Evolutionary conservation across 2,888 invertebrate species (phyloP), one percentile per base, ranked within the genome.

Genomic region (Formica aserva): DNA sequence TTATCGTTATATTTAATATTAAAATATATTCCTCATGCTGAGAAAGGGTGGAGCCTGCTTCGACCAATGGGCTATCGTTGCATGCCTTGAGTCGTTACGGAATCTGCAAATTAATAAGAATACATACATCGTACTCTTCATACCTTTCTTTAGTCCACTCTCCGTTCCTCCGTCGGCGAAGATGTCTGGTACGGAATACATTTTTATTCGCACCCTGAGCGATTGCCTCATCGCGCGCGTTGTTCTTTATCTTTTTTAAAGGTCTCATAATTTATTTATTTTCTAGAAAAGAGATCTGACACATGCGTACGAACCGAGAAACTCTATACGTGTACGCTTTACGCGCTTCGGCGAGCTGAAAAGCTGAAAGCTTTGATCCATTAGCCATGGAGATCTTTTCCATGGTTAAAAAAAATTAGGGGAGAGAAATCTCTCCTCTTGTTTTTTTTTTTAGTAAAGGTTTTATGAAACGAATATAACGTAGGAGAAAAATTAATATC

Each of bases 51-150:
- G 94, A 94, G 94, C 91, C 85, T 88, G 86, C 67, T 84, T 86
- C 89, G 92, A 87, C 94, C 94, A 94, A 94, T 94, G 80, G 85
- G 85, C 85, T 63, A 18, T n/a, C 90, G 88, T 94, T 91, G 94
- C 94, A 94, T 94, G 94, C 89, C 89, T 86, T 86, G 85, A 82
- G 92, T 93, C 93, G 93, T 94, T 94, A 94, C 91, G 87, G 87
- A 55, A 88, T 84, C 83, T 91, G 91, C 86, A 92, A 93, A 94
- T 93, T 94, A 94, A 94, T 94, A 94, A 94, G 93, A 93, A 91
- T 92, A 91, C 90, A 91, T 87, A 13, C 89, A 91, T 82, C 88
- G 87, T 87, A 82, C 87, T 89, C 85, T 87, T 84, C 87, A 85
- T 52, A 38, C 72, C 69, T 69, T 77, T 84, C 74, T 52, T 65